phyloP scores from a whole-genome alignment of 2,888 invertebrate species.

The Drosophila greeni region DNA sequence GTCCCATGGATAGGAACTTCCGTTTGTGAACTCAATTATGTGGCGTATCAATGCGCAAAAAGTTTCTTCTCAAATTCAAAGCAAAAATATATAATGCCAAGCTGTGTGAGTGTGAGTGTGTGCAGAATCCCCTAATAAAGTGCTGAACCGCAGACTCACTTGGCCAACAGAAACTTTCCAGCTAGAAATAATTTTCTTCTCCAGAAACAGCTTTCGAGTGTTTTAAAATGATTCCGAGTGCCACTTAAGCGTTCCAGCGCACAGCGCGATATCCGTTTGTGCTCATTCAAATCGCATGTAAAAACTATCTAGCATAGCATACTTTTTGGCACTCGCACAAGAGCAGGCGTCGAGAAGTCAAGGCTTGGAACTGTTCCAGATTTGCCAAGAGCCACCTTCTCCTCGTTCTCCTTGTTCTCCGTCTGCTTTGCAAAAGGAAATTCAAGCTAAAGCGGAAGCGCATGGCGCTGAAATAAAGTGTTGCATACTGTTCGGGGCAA shows the following conservation, averaged over 20 bases:
- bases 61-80: conserved; percentile 4
- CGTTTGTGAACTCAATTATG: conserved; percentile 29
- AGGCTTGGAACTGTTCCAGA: conserved; percentile 61
- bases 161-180: conserved; percentile 53
- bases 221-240: conserved; percentile 67
- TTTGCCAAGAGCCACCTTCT: conserved; percentile 4
- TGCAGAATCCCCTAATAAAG: conserved; percentile 7
- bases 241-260: conserved; percentile 30
- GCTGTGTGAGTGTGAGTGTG: neutral
- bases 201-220: conserved; percentile 59
- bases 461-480: conserved; percentile 69
- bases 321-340: conserved; percentile 44
- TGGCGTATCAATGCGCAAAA: conserved; percentile 22
- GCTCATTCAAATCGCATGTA: conserved; percentile 71
- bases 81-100: neutral
- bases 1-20: conserved; percentile 23
- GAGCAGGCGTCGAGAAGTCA: conserved; percentile 53
- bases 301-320: conserved; percentile 50
- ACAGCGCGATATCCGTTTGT: conserved; percentile 63
- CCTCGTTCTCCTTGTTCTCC: neutral
- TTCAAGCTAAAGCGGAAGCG: conserved; percentile 37
- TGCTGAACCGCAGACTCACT: conserved; percentile 6
- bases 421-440: conserved; percentile 14
- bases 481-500: conserved; percentile 70
- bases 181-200: conserved; percentile 51